Base-by-base conservation (phyloP, 2,113 vertebrate genomes). In the Eulacestoma nigropectus region DNA sequence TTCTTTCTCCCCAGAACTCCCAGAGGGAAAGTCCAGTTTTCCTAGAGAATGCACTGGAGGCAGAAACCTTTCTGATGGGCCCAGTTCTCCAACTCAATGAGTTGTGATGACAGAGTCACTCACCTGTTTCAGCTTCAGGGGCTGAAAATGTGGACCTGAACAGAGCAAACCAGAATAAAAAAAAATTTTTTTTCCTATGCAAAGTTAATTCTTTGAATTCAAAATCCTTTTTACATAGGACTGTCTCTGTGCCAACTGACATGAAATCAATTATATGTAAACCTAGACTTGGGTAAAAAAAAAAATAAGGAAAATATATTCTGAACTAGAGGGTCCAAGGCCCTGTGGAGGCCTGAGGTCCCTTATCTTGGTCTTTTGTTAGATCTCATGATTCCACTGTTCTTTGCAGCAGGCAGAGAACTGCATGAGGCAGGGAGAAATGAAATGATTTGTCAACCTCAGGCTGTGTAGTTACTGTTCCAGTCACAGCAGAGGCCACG, bases 401-500 rank as follows among this genome's bases (percentile, higher is more conserved):
- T 17, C 13, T 29, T 74, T 94, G 32, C n/a, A 93, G 46, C 1
- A 5, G 17, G 32, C 14, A 46, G 30, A 55, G 33, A 85, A 9
- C 29, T 6, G 12, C 42, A 37, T 0, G 10, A 62, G 60, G 46
- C 14, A 57, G 46, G 13, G 20, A 52, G 16, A 29, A 33, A 39
- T 49, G 44, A 59, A 42, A 1, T 18, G 90, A 16, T 10, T 56
- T 37, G 11, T 21, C 47, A 49, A 3, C 19, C 32, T 80, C 41
- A 33, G 67, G 32, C n/a, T 68, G n/a, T 84, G 65, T 1, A 10
- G 37, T n/a, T 47, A 3, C 10, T 1, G 1, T 25, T 49, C 19
- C 53, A 86, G 17, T 4, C 4, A 5, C 5, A 37, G 76, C 4
- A 60, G 53, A 20, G 20, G 63, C 27, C 41, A 3, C 0, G 0